Conservation (phyloP, 2,113 vertebrate species). For the Lampris megalopsis region DNA sequence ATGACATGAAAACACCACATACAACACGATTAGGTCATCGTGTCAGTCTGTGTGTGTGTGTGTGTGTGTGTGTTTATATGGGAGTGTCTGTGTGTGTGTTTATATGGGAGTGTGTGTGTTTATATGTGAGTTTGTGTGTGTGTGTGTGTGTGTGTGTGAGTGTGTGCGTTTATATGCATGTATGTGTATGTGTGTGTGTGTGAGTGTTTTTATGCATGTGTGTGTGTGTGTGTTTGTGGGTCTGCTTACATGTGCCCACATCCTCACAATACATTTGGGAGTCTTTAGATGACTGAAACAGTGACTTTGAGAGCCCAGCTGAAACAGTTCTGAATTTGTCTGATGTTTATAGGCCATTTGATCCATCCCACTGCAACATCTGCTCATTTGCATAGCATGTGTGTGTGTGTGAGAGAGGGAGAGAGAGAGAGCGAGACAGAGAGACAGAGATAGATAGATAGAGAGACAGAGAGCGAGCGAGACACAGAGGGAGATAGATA, state of each 20-base stretch:
- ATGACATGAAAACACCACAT: conserved; percentile 49
- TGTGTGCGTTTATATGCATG: conserved; percentile 12
- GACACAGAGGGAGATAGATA: too few relatives aligned
- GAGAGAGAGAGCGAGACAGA: too few relatives aligned
- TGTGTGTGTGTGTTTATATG: not conserved
- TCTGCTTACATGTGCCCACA: not conserved
- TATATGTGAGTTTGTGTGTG: not conserved
- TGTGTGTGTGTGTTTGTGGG: conserved; percentile 4
- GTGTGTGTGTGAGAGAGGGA: not conserved
- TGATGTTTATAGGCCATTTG: conserved; percentile 57
- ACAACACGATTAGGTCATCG: conserved; percentile 59
- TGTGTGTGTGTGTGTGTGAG: not conserved
- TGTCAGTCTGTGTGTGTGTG: conserved; percentile 1
- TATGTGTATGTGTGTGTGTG: conserved; percentile 6
- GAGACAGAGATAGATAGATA: too few relatives aligned
- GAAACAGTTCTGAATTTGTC: conserved; percentile 21
- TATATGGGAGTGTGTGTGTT: conserved; percentile 12
- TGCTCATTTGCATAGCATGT: conserved; percentile 71
- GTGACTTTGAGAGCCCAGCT: conserved; percentile 23
- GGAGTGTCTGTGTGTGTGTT: not conserved
- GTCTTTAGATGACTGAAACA: too few relatives aligned
- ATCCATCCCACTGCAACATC: conserved; percentile 62
- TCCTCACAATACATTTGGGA: not conserved
- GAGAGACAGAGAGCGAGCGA: too few relatives aligned
- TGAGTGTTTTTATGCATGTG: not conserved